Evolutionary conservation across 1,140 invertebrate genomes (phyloP).

Genomic region (Brachionus rubens): DNA sequence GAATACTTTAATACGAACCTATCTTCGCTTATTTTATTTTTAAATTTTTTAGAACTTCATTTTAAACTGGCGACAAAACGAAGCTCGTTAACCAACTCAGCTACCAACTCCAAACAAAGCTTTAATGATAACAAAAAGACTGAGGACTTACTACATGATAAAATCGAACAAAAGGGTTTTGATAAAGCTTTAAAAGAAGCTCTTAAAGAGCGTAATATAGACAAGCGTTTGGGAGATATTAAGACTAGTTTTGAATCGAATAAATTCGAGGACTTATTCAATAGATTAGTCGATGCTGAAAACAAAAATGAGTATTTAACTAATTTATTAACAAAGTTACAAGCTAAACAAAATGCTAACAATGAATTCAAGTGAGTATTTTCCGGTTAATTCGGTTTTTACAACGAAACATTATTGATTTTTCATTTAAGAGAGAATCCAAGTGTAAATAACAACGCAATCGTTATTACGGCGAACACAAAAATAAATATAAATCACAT

Average conservation of each 20-base stretch:
- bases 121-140: background rate
- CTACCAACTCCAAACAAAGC: conserved; percentile 11
- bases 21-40: background rate
- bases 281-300: conserved; percentile 25
- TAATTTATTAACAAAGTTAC: conserved; percentile 31
- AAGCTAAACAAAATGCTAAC: conserved; percentile 21
- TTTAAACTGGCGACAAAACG: conserved; percentile 44
- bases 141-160: background rate
- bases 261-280: conserved; percentile 27
- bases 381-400: no score
- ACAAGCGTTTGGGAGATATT: conserved; percentile 18
- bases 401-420: no score
- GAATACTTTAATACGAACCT: background rate
- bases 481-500: conserved; percentile 41
- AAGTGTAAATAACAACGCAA: conserved; percentile 43
- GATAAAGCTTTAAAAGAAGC: conserved; percentile 9
- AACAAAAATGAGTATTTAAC: conserved; percentile 46
- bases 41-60: conserved; percentile 3
- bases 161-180: conserved; percentile 34
- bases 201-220: conserved; percentile 11
- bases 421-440: conserved; percentile 7
- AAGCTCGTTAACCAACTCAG: background rate
- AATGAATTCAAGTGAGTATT: conserved; percentile 3
- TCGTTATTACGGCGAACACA: background rate
- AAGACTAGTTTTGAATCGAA: conserved; percentile 16